Base-by-base conservation (phyloP, 37 sponge, comb jelly and placozoan genomes). In the Bolinopsis microptera region DNA sequence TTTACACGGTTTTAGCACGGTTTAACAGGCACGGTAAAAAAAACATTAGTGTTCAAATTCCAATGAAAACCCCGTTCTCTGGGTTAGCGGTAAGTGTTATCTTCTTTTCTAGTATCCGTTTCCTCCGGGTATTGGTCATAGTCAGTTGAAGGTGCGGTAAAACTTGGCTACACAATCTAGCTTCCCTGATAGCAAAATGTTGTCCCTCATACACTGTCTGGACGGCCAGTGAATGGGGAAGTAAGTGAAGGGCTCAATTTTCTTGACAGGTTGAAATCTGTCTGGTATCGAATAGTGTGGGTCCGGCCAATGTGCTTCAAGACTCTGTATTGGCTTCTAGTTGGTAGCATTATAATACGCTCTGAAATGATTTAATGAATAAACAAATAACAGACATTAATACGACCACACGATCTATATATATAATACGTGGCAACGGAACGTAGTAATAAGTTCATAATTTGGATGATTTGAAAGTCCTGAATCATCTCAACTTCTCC, bases 201-300 rank as follows among this genome's bases (percentile, higher is more conserved):
- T 41, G 37, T 5, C 39, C 32, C 90, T 48, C 1, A 86, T 86
- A 39, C 90, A 86, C 8, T 24, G 22, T 27, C 90, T 86, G 82
- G 82, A 33, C 82, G 36, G 35, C 9, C 38, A 80, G 38, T 80
- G 30, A 80, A 80, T 2, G 82, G 82, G n/a, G 22, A 33, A 21
- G 82, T 30, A 80, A 2, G 82, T 80, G 82, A 36, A 36, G 37
- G 82, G 82, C 23, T 32, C 38, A 33, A 80, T 35, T 8, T 34
- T 80, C 24, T 35, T 16, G 22, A 1, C 21, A 2, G 74, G 74
- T 2, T 2, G 9, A 22, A 80, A 80, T 22, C 82, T 32, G 38
- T 80, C 82, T 16, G 82, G 82, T 2, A 33, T 34, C 5, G 32
- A 80, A 1, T 28, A 9, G 37, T 9, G 9, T 2, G 82, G 82